These are phyloP conservation scores for Erebia ligea DNA, from an alignment of 2,888 invertebrate species.

Conservation along the genomic window DNA sequence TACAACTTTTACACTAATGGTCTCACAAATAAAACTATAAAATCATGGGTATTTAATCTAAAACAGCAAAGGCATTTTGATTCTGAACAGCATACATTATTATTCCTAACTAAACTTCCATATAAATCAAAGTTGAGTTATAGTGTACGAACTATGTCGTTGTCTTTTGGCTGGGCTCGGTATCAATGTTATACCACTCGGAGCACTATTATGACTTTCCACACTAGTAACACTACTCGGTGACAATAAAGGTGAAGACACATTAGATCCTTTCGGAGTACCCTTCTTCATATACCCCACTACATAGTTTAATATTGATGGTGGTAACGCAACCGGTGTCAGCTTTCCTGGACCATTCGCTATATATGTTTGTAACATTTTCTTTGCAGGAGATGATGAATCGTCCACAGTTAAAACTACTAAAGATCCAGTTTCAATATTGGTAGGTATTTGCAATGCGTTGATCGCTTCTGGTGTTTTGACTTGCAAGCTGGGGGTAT, in stretches of 20 bases:
- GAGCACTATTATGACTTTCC: constrained; percentile 54
- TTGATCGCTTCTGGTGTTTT: constrained; percentile 44
- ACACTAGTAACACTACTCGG: constrained; percentile 64
- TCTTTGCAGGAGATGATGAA: constrained; percentile 68
- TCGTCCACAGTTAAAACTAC: constrained; percentile 73
- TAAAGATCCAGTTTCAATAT: constrained; percentile 70
- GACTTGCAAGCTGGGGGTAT: constrained; percentile 22
- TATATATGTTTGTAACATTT: constrained; percentile 75
- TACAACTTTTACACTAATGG: too few relatives aligned
- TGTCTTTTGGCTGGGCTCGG: constrained; percentile 60
- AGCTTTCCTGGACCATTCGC: constrained; percentile 63
- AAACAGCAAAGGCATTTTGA: too few relatives aligned
- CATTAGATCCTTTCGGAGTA: constrained; percentile 61
- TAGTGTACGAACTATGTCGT: constrained; percentile 65
- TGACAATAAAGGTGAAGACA: constrained; percentile 72
- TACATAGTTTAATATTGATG: constrained; percentile 65
- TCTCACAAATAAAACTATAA: too few relatives aligned
- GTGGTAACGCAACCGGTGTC: constrained; percentile 65
- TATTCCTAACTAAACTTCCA: not conserved
- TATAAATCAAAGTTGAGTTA: constrained; percentile 62
- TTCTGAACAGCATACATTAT: too few relatives aligned
- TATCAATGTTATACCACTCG: constrained; percentile 52
- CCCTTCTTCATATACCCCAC: constrained; percentile 72
- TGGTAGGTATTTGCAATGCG: constrained; percentile 53
- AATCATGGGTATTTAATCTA: too few relatives aligned